Conservation (phyloP, 64 coral and sea anemone genomes). For the Orbicella faveolata region DNA sequence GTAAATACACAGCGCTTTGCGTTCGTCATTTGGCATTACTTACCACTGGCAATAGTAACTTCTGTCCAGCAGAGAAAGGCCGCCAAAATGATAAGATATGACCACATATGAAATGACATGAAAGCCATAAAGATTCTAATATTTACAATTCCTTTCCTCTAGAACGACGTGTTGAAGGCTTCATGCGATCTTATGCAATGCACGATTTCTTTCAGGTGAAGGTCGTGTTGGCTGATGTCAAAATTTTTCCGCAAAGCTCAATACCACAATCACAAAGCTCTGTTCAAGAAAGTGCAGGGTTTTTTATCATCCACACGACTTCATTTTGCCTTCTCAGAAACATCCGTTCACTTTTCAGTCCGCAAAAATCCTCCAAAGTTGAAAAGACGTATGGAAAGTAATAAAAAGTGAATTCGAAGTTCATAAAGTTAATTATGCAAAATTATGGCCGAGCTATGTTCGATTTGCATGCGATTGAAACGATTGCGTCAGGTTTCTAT, state of each 20-base stretch:
- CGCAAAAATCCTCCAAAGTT: not conserved
- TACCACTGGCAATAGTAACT: constrained; percentile 3
- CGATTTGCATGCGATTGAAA: constrained; percentile 15
- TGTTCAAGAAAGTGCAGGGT: not conserved
- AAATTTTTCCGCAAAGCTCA: not conserved
- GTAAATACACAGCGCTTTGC: not conserved
- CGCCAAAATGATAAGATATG: not conserved
- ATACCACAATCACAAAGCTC: not conserved
- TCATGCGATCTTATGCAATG: not conserved
- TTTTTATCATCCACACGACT: not conserved
- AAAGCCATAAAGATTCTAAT: not conserved
- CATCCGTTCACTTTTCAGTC: not conserved
- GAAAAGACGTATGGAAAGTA: not conserved
- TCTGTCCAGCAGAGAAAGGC: not conserved
- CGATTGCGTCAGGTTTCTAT: constrained; percentile 35
- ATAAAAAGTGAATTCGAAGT: constrained; percentile 1
- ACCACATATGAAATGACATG: not conserved
- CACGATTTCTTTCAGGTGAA: not conserved
- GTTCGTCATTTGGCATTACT: not conserved
- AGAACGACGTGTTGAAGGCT: not conserved
- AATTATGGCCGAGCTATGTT: not conserved
- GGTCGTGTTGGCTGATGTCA: not conserved
- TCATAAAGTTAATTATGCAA: constrained; percentile 51
- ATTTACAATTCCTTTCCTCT: not conserved
- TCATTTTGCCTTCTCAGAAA: not conserved